A percentile compares a stretch with the other conserved stretches of the same genome.
Evolutionary conservation across 92 coral and sea anemone species (phyloP).

Genomic region (Metridium senile): DNA sequence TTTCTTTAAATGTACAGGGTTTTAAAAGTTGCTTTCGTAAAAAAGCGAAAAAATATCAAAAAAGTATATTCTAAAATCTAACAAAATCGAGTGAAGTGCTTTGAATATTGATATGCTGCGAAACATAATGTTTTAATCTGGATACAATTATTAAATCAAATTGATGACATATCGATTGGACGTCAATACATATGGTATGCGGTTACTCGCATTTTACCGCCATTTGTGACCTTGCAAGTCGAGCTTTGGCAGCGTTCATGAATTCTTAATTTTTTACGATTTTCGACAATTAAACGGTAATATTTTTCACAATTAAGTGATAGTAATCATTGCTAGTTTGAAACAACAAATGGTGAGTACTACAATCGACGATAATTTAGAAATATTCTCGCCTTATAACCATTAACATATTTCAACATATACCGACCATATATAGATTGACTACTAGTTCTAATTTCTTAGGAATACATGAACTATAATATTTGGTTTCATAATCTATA

Average conservation of each 20-base stretch:
- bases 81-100: too few relatives aligned
- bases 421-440: neutral
- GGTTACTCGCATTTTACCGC: slow-evolving; percentile 22
- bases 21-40: slow-evolving; percentile 7
- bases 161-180: too few relatives aligned
- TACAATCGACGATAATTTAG: neutral
- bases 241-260: neutral
- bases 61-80: slow-evolving; percentile 36
- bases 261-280: neutral
- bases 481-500: neutral
- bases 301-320: neutral
- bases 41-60: slow-evolving; percentile 46
- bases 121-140: too few relatives aligned
- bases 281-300: neutral
- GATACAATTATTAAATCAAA: too few relatives aligned
- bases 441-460: neutral
- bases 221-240: neutral
- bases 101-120: too few relatives aligned
- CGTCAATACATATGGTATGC: slow-evolving; percentile 6
- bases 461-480: neutral
- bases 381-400: neutral
- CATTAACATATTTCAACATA: neutral
- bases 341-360: neutral
- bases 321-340: neutral
- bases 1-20: slow-evolving; percentile 21